phyloP scores from a whole-genome alignment of 2,113 vertebrate genomes.

The Lichenostomus cassidix region DNA sequence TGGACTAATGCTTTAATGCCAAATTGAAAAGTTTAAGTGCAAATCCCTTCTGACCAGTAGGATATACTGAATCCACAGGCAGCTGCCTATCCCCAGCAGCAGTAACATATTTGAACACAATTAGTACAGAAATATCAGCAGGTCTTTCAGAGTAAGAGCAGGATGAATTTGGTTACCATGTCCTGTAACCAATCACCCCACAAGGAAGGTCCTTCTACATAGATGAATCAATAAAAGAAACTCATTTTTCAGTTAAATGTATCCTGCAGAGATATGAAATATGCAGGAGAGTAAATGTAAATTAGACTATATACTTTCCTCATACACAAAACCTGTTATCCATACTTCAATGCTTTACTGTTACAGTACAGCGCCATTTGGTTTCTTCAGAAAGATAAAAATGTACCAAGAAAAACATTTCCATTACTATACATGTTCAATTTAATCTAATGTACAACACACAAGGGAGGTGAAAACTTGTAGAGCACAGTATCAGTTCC shows the following conservation, averaged over 20 bases:
- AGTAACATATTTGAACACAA: not conserved
- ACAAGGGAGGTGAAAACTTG: not conserved
- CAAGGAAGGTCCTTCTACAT: not conserved
- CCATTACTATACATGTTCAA: not conserved
- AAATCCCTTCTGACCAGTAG: not conserved
- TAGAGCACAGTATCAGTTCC: not conserved
- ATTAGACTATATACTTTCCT: not conserved
- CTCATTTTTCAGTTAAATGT: not conserved
- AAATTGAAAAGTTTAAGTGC: not conserved
- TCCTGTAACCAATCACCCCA: not conserved
- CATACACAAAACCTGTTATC: not conserved
- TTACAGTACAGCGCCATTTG: not conserved
- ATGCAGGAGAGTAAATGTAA: not conserved
- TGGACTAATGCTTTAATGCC: not conserved
- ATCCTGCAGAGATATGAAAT: not conserved
- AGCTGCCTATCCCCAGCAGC: not conserved
- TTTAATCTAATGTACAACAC: not conserved
- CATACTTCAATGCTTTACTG: not conserved
- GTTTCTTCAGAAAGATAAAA: not conserved
- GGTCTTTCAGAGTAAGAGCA: not conserved
- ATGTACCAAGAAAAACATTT: not conserved
- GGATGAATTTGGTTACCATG: not conserved
- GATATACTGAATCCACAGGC: not conserved
- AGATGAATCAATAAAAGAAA: not conserved
- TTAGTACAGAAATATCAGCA: not conserved